Evolutionary conservation across 2,888 invertebrate genomes (phyloP), one percentile per base, ranked within the genome.

Genomic region (Leptinotarsa haldemani): DNA sequence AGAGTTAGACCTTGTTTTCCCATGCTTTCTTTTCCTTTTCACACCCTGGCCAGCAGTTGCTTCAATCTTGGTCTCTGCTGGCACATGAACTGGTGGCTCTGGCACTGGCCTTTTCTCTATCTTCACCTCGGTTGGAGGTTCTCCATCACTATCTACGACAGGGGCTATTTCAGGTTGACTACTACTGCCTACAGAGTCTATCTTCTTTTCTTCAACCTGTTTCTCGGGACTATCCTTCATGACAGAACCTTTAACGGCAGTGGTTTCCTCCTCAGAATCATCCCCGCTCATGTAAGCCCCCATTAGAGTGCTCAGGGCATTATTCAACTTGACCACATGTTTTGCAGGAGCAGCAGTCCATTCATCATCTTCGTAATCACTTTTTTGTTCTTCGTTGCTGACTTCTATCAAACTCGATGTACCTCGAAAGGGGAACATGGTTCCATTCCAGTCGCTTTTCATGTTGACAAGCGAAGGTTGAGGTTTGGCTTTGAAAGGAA

Each of bases 251-350:
- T 65, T 64, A 13, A 52, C 52, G 18, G 25, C 15, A 1, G 40
- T 2, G 12, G n/a, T 20, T 66, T 71, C 75, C 16, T 71, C 73
- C 15, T 74, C 71, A 50, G 73, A 74, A 67, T 85, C 85, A 65
- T 90, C 90, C 83, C 90, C 90, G 74, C 90, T 90, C 73, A 89
- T 89, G 87, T 92, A 92, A 71, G 90, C 89, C 80, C 89, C 88
- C 81, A 92, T 90, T 30, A 92, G 86, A 70, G 89, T 88, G 63
- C 89, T 89, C 75, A 92, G 84, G 16, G 91, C 90, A 79, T 89
- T 89, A 84, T 90, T 91, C 12, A 91, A 74, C 67, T 81, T 78
- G 9, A 84, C 77, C 53, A 77, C 66, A 72, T 52, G 66, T 66
- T 69, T 72, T 12, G 47, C 50, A 1, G 65, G 30, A 16, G 66